Evolutionary conservation across 2,797 vertebrate species (phyloP), one percentile per base, ranked within the genome.

Genomic region (Rhinella marina): DNA sequence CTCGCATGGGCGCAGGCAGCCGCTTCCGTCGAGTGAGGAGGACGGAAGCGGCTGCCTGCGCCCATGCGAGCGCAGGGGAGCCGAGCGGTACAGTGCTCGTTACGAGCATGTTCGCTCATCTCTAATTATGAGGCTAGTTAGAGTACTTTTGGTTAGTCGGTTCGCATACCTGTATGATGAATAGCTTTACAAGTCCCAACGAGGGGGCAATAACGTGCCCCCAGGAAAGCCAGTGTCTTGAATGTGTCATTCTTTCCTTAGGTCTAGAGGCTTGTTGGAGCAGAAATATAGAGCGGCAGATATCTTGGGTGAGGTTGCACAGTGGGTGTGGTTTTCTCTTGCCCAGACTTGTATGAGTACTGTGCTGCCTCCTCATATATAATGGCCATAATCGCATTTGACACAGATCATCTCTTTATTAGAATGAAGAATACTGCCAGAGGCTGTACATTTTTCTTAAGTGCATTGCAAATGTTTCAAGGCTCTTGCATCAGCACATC

Each of bases 171-270:
- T 80, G 41, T 61, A 54, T 66, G 56, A 80, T 88, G 79, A 61
- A 82, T 76, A 72, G n/a, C 32, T 72, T 23, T 84, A 57, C 87
- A 88, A 84, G 87, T 73, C 82, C 61, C 54, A 72, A 79, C 81
- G 48, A 66, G 77, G 66, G 87, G 87, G 13, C 76, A 59, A 19
- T 62, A 52, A 82, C 5, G 11, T 84, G 81, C 52, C 81, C 29
- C 73, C 41, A 23, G 23, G 62, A 19, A 41, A 61, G 14, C 14
- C 84, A 29, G 82, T 84, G 41, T 50, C 64, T 84, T 88, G 10
- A 81, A 41, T 73, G 29, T 84, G 62, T 70, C n/a, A 70, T 82
- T 70, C 29, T 59, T 79, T 29, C 52, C 62, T 50, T 10, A 41
- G 72, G 78, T 50, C 7, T 13, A 32, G 25, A 70, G 72, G 19